These are phyloP conservation scores for Xestia ashworthii DNA, from an alignment of 2,888 invertebrate species.

Conservation along the genomic window DNA sequence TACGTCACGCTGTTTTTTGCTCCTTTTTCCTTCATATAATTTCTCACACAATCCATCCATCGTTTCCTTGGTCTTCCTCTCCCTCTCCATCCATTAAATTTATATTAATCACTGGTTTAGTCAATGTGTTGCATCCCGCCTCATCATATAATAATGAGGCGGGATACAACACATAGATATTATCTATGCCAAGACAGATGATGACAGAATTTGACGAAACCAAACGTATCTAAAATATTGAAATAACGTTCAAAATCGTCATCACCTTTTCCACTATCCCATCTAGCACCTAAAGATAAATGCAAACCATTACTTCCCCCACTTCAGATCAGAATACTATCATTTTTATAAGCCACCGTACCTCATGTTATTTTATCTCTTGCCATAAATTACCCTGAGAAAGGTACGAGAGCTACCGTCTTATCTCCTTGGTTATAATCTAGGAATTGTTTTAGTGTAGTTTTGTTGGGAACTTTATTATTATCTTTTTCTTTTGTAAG, in stretches of 20 bases:
- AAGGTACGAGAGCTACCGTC: constrained; percentile 40
- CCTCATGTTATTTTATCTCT: constrained; percentile 50
- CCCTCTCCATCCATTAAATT: background rate
- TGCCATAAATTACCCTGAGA: constrained; percentile 42
- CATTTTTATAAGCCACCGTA: constrained; percentile 42
- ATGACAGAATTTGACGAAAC: background rate
- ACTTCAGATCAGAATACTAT: constrained; percentile 46
- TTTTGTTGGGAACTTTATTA: constrained; percentile 34
- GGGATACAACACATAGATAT: too few relatives aligned
- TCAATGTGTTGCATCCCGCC: too few relatives aligned
- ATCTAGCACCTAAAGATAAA: constrained; percentile 37
- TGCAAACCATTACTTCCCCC: constrained; percentile 34
- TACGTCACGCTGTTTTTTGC: too few relatives aligned
- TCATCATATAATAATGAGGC: too few relatives aligned
- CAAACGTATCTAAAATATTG: background rate
- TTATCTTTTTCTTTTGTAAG: constrained; percentile 28
- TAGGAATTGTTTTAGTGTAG: constrained; percentile 46
- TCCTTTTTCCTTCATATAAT: background rate
- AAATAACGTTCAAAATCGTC: background rate
- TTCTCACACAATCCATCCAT: background rate
- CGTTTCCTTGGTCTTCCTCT: background rate
- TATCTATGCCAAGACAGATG: background rate
- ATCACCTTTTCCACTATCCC: background rate
- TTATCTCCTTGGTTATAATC: constrained; percentile 46
- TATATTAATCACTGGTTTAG: background rate